Evolutionary conservation across 2,797 vertebrate genomes (phyloP).

Genomic region (Pipistrellus pipistrellus): DNA sequence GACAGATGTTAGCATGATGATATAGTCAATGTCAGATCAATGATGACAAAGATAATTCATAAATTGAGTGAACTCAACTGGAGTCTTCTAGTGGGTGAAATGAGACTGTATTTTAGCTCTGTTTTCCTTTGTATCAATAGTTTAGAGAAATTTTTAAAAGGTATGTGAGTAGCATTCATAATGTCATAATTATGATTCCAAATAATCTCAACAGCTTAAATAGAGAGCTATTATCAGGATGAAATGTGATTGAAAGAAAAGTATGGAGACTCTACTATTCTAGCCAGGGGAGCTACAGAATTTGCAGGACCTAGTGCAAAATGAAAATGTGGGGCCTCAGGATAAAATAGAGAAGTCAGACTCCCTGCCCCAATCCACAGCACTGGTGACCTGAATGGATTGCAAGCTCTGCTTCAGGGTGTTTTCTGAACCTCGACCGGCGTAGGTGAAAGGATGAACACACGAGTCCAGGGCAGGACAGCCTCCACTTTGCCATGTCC

Average conservation of each 20-base stretch:
- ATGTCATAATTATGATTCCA: background rate
- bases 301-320: background rate
- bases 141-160: slow-evolving; percentile 23
- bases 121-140: background rate
- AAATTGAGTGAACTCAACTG: background rate
- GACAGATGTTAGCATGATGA: background rate
- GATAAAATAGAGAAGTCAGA: background rate
- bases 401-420: background rate
- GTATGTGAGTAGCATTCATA: background rate
- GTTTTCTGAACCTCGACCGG: background rate
- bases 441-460: background rate
- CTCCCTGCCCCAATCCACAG: background rate
- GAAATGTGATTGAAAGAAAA: background rate
- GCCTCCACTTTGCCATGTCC: background rate
- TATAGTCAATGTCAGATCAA: background rate
- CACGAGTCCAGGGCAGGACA: background rate
- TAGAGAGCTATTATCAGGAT: background rate
- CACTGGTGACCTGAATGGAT: too few relatives aligned
- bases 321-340: background rate
- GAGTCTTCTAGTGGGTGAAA: background rate
- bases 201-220: background rate
- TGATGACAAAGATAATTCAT: background rate
- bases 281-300: background rate
- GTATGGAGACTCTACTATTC: background rate
- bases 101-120: background rate